Percentiles rank a stretch among this genome's conserved stretches.
Conservation (phyloP, 2,113 vertebrate genomes). For the Heptranchias perlo region DNA sequence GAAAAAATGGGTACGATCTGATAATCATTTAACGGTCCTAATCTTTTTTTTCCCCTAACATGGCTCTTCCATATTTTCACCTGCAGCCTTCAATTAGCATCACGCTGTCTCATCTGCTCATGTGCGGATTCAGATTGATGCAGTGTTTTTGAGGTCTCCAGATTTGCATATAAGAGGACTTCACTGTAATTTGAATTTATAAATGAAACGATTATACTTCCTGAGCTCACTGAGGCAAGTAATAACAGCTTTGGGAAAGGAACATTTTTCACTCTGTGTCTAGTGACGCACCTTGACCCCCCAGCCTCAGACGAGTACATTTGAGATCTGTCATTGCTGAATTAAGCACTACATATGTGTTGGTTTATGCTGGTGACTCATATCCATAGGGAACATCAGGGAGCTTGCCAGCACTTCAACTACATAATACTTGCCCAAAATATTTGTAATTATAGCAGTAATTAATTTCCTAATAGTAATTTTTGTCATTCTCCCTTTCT, state of each 20-base stretch:
- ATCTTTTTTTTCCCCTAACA: background rate
- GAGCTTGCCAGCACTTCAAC: background rate
- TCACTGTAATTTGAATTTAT: background rate
- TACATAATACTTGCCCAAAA: background rate
- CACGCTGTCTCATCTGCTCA: background rate
- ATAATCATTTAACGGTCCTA: background rate
- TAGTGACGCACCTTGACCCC: background rate
- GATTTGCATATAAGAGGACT: background rate
- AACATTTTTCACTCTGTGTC: background rate
- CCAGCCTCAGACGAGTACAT: background rate
- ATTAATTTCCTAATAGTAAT: conserved; percentile 30
- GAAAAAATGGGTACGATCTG: background rate
- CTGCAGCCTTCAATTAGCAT: background rate
- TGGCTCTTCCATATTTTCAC: background rate
- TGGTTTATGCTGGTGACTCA: background rate
- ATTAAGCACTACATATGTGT: background rate
- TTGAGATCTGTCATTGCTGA: background rate
- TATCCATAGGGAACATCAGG: background rate
- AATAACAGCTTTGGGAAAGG: background rate
- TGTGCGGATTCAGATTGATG: background rate
- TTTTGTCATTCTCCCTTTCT: background rate
- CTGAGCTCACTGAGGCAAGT: background rate
- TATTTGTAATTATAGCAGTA: conserved; percentile 29
- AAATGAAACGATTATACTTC: background rate
- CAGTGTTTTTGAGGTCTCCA: background rate